Evolutionary conservation across 2,888 invertebrate genomes (phyloP), one percentile per base, ranked within the genome.

Genomic region (Odontocerum albicorne): DNA sequence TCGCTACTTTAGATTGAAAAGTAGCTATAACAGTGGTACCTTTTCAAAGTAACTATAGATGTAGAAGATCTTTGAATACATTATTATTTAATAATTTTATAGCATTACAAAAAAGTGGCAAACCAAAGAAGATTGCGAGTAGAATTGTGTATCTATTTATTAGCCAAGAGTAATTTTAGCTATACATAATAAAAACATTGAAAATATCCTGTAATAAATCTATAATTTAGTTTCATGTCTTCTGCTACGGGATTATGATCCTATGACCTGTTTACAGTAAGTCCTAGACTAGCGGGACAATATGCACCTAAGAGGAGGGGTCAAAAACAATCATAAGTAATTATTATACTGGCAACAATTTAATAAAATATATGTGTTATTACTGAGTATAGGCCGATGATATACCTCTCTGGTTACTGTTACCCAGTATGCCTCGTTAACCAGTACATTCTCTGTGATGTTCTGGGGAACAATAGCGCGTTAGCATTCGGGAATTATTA

Each of bases 361-460:
- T 19, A 55, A 55, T 44, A 46, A 53, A 38, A 49, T 54, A 44
- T 7, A 35, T 35, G 21, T 20, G 40, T 54, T 49, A 55, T 49
- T 21, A 45, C 42, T 52, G 40, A 47, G 42, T 51, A 52, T 55
- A 49, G 54, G 36, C 66, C 66, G 65, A 75, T 81, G 79, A 79
- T 82, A 84, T 91, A 92, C 92, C 92, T 92, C 92, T 86, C 88
- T 87, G 76, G 90, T 91, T 81, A 90, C 86, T 78, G 88, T 86
- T 81, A 91, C 90, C 92, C 92, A 92, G 82, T 88, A 87, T 73
- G 90, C 91, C 84, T 92, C 92, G 84, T 92, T 93, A 83, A 92
- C 85, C 84, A 92, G 90, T 81, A 92, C 88, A 84, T 90, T 88
- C 87, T 92, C 91, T 82, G 92, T 92, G 87, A 93, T 90, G 84